phyloP scores from a whole-genome alignment of 2,797 vertebrate genomes.

The Petrocephalus sullivani region DNA sequence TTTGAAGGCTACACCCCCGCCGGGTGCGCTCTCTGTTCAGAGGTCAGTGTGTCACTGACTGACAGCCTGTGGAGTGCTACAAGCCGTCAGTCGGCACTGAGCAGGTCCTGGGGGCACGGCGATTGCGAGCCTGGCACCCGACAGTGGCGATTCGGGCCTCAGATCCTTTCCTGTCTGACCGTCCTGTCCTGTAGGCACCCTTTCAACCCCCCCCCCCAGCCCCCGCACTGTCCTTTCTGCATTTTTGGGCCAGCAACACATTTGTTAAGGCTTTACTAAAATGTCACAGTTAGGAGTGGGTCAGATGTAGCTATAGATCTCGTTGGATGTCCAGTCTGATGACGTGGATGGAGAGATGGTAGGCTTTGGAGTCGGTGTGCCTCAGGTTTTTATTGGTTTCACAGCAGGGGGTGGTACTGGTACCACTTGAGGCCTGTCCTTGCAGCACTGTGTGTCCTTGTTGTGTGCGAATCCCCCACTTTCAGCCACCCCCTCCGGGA shows the following conservation, averaged over 20 bases:
- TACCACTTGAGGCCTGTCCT: background rate
- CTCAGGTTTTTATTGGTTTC: background rate
- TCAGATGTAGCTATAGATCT: background rate
- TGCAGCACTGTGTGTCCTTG: background rate
- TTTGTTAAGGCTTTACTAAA: constrained; percentile 6
- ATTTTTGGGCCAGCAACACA: background rate
- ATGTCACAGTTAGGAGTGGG: background rate
- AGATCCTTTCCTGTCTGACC: background rate
- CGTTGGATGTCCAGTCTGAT: background rate
- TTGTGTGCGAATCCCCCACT: background rate
- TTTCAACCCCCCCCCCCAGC: background rate
- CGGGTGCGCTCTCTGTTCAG: background rate
- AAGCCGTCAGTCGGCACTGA: background rate
- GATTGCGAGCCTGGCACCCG: background rate
- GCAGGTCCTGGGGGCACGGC: background rate
- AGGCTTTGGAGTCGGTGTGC: background rate
- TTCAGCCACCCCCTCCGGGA: background rate
- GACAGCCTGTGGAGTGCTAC: background rate
- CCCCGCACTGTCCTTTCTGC: background rate
- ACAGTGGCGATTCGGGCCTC: background rate
- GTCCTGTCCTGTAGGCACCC: background rate
- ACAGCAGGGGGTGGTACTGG: background rate
- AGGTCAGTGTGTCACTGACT: background rate
- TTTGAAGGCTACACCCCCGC: background rate
- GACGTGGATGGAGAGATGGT: background rate